A percentile compares a stretch with the other conserved stretches of the same genome.
These are phyloP conservation scores for Pemphigus obesinymphae DNA, from an alignment of 1,140 invertebrate genomes.

Conservation along the genomic window DNA sequence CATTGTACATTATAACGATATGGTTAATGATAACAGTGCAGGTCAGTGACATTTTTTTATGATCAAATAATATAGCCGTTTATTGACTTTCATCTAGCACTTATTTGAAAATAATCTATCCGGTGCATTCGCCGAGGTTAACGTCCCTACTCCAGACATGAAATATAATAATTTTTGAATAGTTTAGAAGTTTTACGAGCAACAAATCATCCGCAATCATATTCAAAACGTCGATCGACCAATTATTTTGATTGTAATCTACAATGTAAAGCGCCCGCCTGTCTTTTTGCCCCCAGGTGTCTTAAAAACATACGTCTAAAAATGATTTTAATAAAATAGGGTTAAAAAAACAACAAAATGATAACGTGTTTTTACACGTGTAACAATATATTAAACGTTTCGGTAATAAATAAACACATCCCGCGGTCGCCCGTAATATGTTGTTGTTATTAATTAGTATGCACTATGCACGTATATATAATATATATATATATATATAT, in stretches of 20 bases:
- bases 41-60: too few relatives aligned
- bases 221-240: slow-evolving; percentile 30
- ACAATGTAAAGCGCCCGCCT: not conserved
- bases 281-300: not conserved
- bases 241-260: slow-evolving; percentile 26
- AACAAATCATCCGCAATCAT: slow-evolving; percentile 35
- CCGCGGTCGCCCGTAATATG: not conserved
- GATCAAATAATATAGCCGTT: too few relatives aligned
- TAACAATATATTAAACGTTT: slow-evolving; percentile 30
- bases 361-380: slow-evolving; percentile 23
- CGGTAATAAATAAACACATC: slow-evolving; percentile 30
- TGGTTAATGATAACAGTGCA: too few relatives aligned
- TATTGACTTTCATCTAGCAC: too few relatives aligned
- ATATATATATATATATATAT: too few relatives aligned
- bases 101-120: too few relatives aligned
- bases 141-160: not conserved
- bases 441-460: slow-evolving; percentile 19
- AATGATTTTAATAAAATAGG: slow-evolving; percentile 1
- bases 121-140: not conserved
- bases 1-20: too few relatives aligned
- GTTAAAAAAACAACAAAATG: not conserved
- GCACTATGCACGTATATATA: not conserved
- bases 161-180: not conserved
- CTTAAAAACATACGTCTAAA: not conserved
- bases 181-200: slow-evolving; percentile 9